A percentile compares a stretch with the other conserved stretches of the same genome.
Evolutionary conservation across 2,888 invertebrate species (phyloP).

Genomic region (Operophtera brumata): DNA sequence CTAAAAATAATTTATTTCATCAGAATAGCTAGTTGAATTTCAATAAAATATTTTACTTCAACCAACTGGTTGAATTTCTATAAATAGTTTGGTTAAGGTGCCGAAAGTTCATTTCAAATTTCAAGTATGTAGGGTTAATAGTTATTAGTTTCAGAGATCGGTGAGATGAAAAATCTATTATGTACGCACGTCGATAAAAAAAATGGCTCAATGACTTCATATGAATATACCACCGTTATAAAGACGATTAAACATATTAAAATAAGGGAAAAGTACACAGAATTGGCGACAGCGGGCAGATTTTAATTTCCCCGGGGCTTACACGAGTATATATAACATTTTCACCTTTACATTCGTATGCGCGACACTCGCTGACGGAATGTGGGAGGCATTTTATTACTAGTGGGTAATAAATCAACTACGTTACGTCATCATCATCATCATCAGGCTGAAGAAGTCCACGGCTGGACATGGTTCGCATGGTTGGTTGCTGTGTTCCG

Average conservation of each 20-base stretch:
- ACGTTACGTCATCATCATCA: neutral
- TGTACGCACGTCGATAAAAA: no score
- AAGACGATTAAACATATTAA: constrained; percentile 28
- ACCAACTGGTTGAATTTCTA: no score
- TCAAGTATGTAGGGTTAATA: no score
- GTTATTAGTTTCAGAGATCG: no score
- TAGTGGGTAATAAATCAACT: constrained; percentile 19
- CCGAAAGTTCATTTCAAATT: no score
- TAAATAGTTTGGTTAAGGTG: no score
- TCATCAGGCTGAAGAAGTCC: neutral
- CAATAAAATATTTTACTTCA: no score
- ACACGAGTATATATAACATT: constrained; percentile 18
- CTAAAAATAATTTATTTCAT: no score
- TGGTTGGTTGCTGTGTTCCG: no score
- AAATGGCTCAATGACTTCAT: no score
- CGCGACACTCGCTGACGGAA: constrained; percentile 15
- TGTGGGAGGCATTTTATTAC: constrained; percentile 15
- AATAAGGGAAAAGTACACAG: constrained; percentile 17
- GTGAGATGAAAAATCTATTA: no score
- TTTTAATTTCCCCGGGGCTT: constrained; percentile 30
- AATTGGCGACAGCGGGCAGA: constrained; percentile 20
- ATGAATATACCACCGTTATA: neutral
- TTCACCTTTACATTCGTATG: constrained; percentile 16
- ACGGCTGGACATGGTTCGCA: neutral
- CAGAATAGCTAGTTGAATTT: no score